Conservation (phyloP, 2,113 vertebrate genomes). For the Panurus biarmicus region DNA sequence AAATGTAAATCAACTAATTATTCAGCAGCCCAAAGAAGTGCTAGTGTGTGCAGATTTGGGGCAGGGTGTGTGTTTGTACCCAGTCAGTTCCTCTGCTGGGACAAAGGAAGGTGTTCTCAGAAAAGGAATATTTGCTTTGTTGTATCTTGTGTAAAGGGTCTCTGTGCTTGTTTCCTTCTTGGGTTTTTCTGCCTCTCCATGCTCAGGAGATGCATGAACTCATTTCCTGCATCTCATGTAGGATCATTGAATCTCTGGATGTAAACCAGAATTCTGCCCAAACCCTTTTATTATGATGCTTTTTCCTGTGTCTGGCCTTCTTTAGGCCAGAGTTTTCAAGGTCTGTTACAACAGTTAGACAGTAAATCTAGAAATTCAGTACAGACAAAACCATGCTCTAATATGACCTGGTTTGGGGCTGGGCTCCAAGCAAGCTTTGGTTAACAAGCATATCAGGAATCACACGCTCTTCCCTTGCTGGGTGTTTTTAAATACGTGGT, state of each 20-base stretch:
- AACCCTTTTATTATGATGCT: not conserved
- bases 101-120: not conserved
- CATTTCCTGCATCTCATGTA: not conserved
- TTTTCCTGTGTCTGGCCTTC: not conserved
- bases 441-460: not conserved
- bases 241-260: not conserved
- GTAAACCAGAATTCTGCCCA: not conserved
- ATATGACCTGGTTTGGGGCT: not conserved
- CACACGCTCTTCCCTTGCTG: not conserved
- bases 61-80: not conserved
- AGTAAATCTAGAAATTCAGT: not conserved
- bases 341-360: not conserved
- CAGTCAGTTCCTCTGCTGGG: not conserved
- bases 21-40: not conserved
- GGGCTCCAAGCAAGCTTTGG: not conserved
- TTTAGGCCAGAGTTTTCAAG: not conserved
- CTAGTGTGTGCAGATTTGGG: not conserved
- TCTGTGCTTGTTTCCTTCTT: not conserved
- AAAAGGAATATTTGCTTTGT: not conserved
- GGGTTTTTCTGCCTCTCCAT: not conserved
- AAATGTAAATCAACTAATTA: not conserved
- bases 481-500: rapidly evolving
- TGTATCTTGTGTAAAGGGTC: not conserved
- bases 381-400: not conserved
- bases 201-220: not conserved